Evolutionary conservation across 2,888 invertebrate genomes (phyloP), one percentile per base, ranked within the genome.

Genomic region (Noctua comes): DNA sequence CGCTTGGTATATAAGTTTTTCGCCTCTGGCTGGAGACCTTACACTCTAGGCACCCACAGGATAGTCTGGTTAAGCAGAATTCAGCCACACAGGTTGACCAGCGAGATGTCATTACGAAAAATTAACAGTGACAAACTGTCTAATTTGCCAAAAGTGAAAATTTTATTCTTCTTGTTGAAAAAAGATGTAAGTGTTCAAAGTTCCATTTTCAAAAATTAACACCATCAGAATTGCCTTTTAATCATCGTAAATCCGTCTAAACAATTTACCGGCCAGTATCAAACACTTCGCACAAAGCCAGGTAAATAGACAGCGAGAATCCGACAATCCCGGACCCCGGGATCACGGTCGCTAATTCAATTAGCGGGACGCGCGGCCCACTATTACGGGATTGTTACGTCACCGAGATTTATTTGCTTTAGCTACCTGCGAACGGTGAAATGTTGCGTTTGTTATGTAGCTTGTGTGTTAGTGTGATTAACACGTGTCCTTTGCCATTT

Each of bases 341-440:
- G 88, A 90, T 91, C 92, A 88, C 88, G 83, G 88, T 88, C 89
- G 89, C 90, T 93, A 91, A 93, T 93, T 93, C 90, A 92, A 93
- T 93, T 91, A 93, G 89, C 87, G 88, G 88, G 88, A 85, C 86
- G 85, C 88, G 84, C 85, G 87, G 86, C 88, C 87, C 88, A 84
- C 88, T 90, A 88, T 91, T 88, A 90, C 90, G 84, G 89, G 89
- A 90, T 91, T 91, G 91, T 92, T 88, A 88, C 90, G 91, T 93
- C 92, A 91, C 89, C 86, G 87, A 87, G 91, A 92, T 92, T 92
- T 91, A 91, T 92, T 90, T 90, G 89, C 78, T 79, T 68, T 83
- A 73, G 84, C 73, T 89, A 86, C 88, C 84, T 88, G 80, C 72
- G 51, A 80, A 73, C 66, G 72, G 70, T 77, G 84, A 83, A 88